Evolutionary conservation across 2,113 vertebrate genomes (phyloP).

Genomic region (Galeopterus variegatus): DNA sequence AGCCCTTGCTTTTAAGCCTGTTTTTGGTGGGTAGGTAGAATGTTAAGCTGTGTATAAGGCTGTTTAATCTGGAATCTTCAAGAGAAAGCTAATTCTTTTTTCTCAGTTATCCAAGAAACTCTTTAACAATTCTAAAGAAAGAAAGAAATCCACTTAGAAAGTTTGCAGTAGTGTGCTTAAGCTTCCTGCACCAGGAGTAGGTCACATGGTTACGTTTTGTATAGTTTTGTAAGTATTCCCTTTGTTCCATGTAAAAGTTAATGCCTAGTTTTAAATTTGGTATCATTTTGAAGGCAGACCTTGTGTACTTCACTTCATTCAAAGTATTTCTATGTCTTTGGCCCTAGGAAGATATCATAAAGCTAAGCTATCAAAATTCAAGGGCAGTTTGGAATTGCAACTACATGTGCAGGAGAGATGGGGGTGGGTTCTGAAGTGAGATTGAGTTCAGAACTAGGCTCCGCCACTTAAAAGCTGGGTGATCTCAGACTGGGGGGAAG

Average conservation of each 20-base stretch:
- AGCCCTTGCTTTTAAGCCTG: not conserved
- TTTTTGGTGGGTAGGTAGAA: not conserved
- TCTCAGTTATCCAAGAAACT: not conserved
- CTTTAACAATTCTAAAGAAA: not conserved
- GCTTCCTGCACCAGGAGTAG: not conserved
- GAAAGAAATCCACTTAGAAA: not conserved
- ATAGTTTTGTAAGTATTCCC: not conserved
- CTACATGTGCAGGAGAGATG: not conserved
- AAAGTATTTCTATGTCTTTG: not conserved
- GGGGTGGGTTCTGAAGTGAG: not conserved
- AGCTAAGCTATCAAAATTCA: not conserved
- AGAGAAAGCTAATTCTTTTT: not conserved
- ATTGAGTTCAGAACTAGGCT: not conserved
- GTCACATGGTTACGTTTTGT: not conserved
- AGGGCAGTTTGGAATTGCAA: not conserved
- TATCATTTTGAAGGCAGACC: conserved; percentile 5
- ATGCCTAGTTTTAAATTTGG: not conserved
- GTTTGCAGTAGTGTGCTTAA: not conserved
- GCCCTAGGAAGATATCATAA: not conserved
- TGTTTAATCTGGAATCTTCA: not conserved
- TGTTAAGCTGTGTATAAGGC: not conserved
- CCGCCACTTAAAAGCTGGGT: not conserved
- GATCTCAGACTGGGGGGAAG: not conserved
- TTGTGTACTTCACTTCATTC: conserved; percentile 2
- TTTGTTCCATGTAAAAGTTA: not conserved